Conservation (phyloP, 2,797 vertebrate species). For the Periophthalmus magnuspinnatus region DNA sequence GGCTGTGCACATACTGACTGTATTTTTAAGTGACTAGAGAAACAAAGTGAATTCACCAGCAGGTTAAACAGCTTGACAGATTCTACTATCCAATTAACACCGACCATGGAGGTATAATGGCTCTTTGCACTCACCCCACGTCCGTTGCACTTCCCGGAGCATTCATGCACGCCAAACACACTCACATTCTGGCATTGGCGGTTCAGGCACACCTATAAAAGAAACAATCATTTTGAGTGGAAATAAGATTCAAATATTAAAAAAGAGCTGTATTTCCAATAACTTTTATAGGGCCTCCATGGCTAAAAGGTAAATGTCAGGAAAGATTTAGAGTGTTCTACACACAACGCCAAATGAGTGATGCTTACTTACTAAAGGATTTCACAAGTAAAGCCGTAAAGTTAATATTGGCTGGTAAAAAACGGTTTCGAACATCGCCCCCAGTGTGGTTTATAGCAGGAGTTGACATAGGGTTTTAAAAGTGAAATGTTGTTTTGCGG, state of each 20-base stretch:
- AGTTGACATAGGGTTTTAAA: conserved; percentile 4
- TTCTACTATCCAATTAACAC: conserved; percentile 39
- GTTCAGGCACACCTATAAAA: conserved; percentile 89
- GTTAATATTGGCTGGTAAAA: conserved; percentile 12
- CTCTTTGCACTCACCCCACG: conserved; percentile 85
- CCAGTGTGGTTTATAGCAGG: conserved; percentile 5
- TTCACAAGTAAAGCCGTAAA: conserved; percentile 12
- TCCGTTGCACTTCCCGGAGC: conserved; percentile 86
- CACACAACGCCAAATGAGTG: neutral
- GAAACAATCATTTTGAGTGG: conserved; percentile 24
- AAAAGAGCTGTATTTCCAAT: conserved; percentile 1
- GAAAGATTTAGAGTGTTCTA: neutral
- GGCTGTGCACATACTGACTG: conserved; percentile 18
- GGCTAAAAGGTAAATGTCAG: conserved; percentile 9
- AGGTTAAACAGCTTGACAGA: conserved; percentile 21
- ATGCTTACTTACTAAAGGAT: neutral
- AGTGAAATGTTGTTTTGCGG: conserved; percentile 11
- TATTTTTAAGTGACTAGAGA: conserved; percentile 27
- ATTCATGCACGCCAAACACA: conserved; percentile 88
- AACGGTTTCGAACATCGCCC: neutral
- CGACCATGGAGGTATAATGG: conserved; percentile 25
- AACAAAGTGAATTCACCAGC: conserved; percentile 26
- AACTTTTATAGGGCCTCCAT: neutral
- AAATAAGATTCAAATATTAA: conserved; percentile 8
- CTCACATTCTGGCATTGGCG: conserved; percentile 93